Evolutionary conservation across 2,113 vertebrate genomes (phyloP).

Genomic region (Phylloscopus trochilus): DNA sequence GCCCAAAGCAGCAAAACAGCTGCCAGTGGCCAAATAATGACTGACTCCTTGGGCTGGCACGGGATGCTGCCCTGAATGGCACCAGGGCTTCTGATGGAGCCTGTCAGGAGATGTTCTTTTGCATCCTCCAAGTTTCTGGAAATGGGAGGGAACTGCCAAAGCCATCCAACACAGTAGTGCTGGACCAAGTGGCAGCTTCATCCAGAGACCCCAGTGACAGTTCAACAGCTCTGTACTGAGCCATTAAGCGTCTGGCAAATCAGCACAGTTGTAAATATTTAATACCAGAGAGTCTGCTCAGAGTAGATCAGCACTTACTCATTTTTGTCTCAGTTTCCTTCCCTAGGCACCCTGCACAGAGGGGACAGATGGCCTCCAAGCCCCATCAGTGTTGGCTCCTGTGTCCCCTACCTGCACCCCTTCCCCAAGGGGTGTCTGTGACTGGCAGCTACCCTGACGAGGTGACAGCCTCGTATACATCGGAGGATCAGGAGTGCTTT

Average conservation of each 20-base stretch:
- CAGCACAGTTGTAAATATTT: background rate
- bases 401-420: accelerated
- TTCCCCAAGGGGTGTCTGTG: accelerated
- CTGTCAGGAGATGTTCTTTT: background rate
- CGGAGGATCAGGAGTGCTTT: background rate
- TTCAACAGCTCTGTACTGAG: accelerated
- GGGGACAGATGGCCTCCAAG: background rate
- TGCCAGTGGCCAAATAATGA: background rate
- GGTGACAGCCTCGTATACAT: accelerated
- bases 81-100: accelerated
- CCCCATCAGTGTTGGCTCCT: background rate
- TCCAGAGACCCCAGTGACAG: background rate
- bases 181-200: background rate
- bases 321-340: background rate
- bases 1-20: background rate
- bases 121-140: background rate
- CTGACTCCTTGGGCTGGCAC: accelerated
- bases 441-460: accelerated
- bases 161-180: accelerated
- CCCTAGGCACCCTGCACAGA: background rate
- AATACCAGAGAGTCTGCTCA: background rate
- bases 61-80: accelerated
- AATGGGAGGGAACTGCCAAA: background rate
- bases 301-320: background rate
- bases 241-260: background rate